Conservation (phyloP, 2,113 vertebrate genomes). For the Rhineura floridana region DNA sequence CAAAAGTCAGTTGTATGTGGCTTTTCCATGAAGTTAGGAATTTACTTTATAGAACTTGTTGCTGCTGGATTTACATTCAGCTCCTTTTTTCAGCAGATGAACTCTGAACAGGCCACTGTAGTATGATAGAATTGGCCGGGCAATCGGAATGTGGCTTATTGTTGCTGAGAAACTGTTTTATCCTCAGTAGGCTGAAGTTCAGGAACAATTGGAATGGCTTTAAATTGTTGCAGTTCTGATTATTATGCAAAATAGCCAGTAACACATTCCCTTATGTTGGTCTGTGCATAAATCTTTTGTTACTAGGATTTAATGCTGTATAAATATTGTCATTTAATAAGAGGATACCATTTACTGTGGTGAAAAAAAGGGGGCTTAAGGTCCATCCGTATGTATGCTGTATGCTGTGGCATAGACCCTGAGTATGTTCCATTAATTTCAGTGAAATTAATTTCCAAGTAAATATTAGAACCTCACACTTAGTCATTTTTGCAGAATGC, state of each 20-base stretch:
- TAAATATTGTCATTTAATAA: conserved; percentile 29
- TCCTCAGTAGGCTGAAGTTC: neutral
- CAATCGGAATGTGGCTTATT: conserved; percentile 2
- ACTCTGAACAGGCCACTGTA: neutral
- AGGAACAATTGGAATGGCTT: neutral
- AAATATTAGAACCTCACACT: conserved; percentile 23
- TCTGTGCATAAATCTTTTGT: neutral
- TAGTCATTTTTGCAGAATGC: conserved; percentile 16
- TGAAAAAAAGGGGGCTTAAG: conserved; percentile 11
- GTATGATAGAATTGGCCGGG: neutral
- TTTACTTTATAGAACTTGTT: neutral
- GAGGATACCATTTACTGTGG: conserved; percentile 18
- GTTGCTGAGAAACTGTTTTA: conserved; percentile 26
- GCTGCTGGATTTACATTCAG: neutral
- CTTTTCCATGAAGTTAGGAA: neutral
- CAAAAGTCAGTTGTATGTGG: neutral
- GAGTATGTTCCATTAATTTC: conserved; percentile 16
- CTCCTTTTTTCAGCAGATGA: neutral
- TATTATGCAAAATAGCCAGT: neutral
- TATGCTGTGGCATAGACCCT: neutral
- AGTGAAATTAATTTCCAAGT: conserved; percentile 25
- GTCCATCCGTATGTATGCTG: neutral
- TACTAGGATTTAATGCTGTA: conserved; percentile 26
- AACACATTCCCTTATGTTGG: neutral
- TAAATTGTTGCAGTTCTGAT: conserved; percentile 10